A percentile compares a stretch with the other conserved stretches of the same genome.
Evolutionary conservation across 2,888 invertebrate genomes (phyloP).

Genomic region (Tenthredo livida): DNA sequence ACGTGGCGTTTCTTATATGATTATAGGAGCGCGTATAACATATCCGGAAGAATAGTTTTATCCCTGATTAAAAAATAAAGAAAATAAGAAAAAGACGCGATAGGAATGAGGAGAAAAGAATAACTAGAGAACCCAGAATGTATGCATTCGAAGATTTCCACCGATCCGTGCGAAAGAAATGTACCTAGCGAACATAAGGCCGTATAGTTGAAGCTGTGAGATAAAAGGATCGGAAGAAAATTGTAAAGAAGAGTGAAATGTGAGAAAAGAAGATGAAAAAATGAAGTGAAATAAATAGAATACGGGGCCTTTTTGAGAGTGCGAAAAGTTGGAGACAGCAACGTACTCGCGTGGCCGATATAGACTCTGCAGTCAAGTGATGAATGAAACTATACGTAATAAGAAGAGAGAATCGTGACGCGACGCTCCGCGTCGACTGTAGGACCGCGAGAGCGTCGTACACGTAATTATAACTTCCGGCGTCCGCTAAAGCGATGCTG

Average conservation of each 20-base stretch:
- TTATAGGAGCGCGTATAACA: not conserved
- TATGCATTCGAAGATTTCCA: not conserved
- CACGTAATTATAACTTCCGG: slow-evolving; percentile 49
- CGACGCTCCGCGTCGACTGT: not conserved
- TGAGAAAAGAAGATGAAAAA: not conserved
- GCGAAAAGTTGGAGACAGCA: not conserved
- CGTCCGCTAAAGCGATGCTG: not conserved
- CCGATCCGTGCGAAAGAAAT: not conserved
- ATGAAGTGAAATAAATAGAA: not conserved
- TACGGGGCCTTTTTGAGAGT: not conserved
- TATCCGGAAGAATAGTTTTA: not conserved
- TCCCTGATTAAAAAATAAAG: not conserved
- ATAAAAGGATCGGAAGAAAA: not conserved
- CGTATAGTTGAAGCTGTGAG: not conserved
- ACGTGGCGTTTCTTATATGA: not conserved
- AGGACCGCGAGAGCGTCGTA: not conserved
- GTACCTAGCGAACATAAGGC: not conserved
- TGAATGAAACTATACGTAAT: slow-evolving; percentile 17
- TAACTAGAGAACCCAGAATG: not conserved
- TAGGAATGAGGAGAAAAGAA: not conserved
- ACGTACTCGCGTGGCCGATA: not conserved
- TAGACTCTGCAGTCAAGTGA: not conserved
- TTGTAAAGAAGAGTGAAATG: not conserved
- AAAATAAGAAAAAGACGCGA: not conserved
- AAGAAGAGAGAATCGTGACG: slow-evolving; percentile 15